Conservation (phyloP, 2,888 invertebrate species). For the Ernsta delagoae region DNA sequence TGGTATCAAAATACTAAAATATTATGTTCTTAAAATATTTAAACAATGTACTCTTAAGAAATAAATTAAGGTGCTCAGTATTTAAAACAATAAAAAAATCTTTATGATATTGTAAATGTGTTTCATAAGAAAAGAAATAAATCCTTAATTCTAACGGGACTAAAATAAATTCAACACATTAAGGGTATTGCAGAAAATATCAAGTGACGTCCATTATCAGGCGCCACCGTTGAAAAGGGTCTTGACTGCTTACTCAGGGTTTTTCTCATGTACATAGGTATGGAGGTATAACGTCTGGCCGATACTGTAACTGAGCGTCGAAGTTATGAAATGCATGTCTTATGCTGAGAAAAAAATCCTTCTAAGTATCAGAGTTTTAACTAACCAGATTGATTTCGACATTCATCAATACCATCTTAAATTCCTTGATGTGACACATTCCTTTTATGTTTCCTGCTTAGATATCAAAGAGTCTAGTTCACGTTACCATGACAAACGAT, state of each 20-base stretch:
- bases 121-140: conserved; percentile 6
- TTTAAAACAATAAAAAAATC: background rate
- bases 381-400: too few species aligned
- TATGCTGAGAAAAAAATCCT: background rate
- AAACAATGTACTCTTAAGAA: too few species aligned
- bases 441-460: too few species aligned
- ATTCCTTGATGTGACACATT: too few species aligned
- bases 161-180: conserved; percentile 42
- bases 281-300: background rate
- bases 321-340: background rate
- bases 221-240: conserved; percentile 48
- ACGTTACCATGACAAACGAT: too few species aligned
- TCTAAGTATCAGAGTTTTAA: too few species aligned
- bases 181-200: conserved; percentile 53
- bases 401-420: too few species aligned
- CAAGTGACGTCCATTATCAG: conserved; percentile 61
- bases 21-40: too few species aligned
- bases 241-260: conserved; percentile 39
- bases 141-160: conserved; percentile 5
- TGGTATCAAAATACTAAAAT: too few species aligned
- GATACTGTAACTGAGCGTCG: background rate
- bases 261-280: background rate
- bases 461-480: too few species aligned
- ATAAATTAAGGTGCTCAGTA: too few species aligned
- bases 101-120: background rate